phyloP scores from a whole-genome alignment of 2,888 invertebrate genomes.

The Tinea pellionella region DNA sequence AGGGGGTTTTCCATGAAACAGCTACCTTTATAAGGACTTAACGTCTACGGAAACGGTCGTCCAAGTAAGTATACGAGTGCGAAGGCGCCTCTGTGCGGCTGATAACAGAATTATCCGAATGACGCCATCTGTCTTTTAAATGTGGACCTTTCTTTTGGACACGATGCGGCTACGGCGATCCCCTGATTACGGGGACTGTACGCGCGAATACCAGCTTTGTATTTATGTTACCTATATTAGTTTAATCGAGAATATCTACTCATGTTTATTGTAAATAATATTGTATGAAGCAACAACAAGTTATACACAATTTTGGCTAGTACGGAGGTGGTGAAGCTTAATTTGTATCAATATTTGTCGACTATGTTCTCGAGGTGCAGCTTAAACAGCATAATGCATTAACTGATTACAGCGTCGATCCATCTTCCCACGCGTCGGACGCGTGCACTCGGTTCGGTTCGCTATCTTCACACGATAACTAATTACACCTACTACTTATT shows the following conservation, averaged over 20 bases:
- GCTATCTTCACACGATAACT: slow-evolving; percentile 4
- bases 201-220: background rate
- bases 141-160: slow-evolving; percentile 64
- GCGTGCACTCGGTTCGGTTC: background rate
- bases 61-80: slow-evolving; percentile 60
- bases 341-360: slow-evolving; percentile 48
- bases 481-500: slow-evolving; percentile 6
- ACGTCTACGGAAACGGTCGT: slow-evolving; percentile 60
- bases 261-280: background rate
- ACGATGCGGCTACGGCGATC: slow-evolving; percentile 15
- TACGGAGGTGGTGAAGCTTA: slow-evolving; percentile 30
- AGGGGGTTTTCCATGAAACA: slow-evolving; percentile 59
- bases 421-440: slow-evolving; percentile 34
- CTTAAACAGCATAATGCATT: slow-evolving; percentile 59
- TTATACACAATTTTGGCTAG: background rate
- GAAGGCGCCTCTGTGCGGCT: slow-evolving; percentile 61
- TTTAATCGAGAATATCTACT: background rate
- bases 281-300: background rate
- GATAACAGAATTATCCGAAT: slow-evolving; percentile 77
- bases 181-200: slow-evolving; percentile 9
- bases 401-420: slow-evolving; percentile 59
- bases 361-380: slow-evolving; percentile 31
- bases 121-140: slow-evolving; percentile 75
- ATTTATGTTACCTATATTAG: background rate
- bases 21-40: slow-evolving; percentile 64